Evolutionary conservation across 2,113 vertebrate species (phyloP), one percentile per base, ranked within the genome.

Genomic region (Eleginops maclovinus): DNA sequence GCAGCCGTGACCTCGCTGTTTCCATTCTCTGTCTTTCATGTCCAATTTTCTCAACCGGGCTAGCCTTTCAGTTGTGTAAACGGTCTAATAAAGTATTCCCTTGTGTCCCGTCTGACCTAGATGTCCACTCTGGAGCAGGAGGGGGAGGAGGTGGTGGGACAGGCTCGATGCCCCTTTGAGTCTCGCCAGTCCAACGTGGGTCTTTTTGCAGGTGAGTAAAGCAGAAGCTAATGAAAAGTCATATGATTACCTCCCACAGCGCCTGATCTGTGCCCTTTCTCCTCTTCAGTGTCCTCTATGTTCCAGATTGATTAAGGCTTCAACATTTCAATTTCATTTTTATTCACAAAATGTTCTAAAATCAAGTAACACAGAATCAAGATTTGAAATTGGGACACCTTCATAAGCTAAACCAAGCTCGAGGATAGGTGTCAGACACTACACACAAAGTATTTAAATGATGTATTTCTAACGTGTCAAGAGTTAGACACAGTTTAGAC

Each of bases 111-210:
- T 81, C 71, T 55, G 28, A 61, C 65, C 40, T 66, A 95, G 95
- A 96, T 95, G 93, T 91, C 93, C 13, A 94, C 92, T 3, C 94
- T 98, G 92, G 94, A 95, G 63, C 96, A 96, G 93, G 96, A 96
- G 16, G 97, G 97, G 0, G 96, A 97, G 66, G 97, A 98, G 77
- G 85, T 98, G 84, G 95, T 96, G 3, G 97, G 97, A 22, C 96
- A 98, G 75, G 97, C 97, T 0, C 95, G 97, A 0, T 98, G 97
- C 70, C 97, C 97, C 59, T 99, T 97, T 2, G 97, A 98, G 47
- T 95, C 97, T 2, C 95, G 95, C 69, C 97, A 98, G 86, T 96
- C 96, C 91, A 96, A 96, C 6, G 96, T 97, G 0, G 97, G 97
- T 41, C 85, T 98, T 40, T 98, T 97, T n/a, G 96, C 96, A 68